Base-by-base conservation (phyloP, 1,140 invertebrate genomes). In the Drosophila prosaltans region DNA sequence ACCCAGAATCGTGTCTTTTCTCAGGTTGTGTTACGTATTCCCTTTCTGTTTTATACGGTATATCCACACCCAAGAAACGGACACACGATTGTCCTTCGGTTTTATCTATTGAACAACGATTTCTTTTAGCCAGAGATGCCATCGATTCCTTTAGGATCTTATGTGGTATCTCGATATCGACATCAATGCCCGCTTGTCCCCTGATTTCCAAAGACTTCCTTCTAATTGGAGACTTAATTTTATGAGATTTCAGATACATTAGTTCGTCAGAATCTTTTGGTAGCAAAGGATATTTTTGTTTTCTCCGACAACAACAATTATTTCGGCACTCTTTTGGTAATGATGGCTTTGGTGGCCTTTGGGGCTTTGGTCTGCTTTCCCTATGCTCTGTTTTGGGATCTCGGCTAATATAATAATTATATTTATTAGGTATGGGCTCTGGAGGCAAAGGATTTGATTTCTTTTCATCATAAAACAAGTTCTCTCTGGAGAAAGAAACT, bases 161-260 rank as follows among this genome's bases (percentile, higher is more conserved):
- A 41, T 74, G 65, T 2, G 81, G 81, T 45, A 83, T 69, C 11
- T 83, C 81, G 10, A 26, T 51, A 21, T 71, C 64, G 3, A 32
- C 10, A 2, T 6, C 39, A 1, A 45, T 1, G 11, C 39, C 40
- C 0, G n/a, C 51, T 8, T 28, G 6, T 5, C n/a, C 9, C 1
- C 51, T 21, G 45, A 77, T 70, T 0, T 77, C 73, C 0, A 71
- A 48, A 1, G 74, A 60, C 21, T 66, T 74, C 1, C 21, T 66
- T n/a, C 2, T 40, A 41, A 0, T 0, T 0, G 32, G 2, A 1
- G 16, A 1, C 7, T 7, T 36, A 4, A 1, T 5, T 9, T 16
- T 24, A 59, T 8, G 55, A 16, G 28, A 3, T 7, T 48, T 70
- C 4, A 1, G 6, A 55, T 48, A 16, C 3, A 4, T 2, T 30